Conservation (phyloP, 2,888 invertebrate species). For the Platycheirus rosarum region DNA sequence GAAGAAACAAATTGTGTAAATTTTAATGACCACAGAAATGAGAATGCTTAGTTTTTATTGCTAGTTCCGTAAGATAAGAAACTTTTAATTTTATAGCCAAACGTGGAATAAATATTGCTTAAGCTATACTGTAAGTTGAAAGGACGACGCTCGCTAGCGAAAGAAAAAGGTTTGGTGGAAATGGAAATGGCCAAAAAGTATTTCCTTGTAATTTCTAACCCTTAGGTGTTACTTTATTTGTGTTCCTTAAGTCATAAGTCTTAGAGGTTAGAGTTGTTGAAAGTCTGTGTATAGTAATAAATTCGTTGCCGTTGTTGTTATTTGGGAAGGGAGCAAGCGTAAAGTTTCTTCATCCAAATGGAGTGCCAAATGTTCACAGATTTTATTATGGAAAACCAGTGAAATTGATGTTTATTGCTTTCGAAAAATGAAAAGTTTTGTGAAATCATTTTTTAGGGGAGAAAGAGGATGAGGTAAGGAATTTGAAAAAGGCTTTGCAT, state of each 20-base stretch:
- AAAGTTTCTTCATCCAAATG: constrained; percentile 33
- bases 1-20: background rate
- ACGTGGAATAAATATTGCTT: background rate
- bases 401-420: constrained; percentile 64
- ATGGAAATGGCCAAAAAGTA: constrained; percentile 11
- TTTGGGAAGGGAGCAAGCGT: background rate
- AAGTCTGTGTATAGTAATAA: constrained; percentile 41
- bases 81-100: constrained; percentile 25
- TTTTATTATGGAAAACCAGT: constrained; percentile 32
- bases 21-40: constrained; percentile 7
- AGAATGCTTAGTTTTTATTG: constrained; percentile 4
- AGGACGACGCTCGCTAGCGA: too few relatives aligned
- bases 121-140: background rate
- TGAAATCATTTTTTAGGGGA: background rate
- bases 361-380: constrained; percentile 49
- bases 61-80: constrained; percentile 1
- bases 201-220: background rate
- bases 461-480: background rate
- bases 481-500: constrained; percentile 35
- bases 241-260: background rate
- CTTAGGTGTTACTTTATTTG: background rate
- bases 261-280: background rate
- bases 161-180: too few relatives aligned
- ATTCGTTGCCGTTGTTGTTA: constrained; percentile 31
- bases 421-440: constrained; percentile 3